Base-by-base conservation (phyloP, 2,797 vertebrate species). In the Sitta carolinensis region DNA sequence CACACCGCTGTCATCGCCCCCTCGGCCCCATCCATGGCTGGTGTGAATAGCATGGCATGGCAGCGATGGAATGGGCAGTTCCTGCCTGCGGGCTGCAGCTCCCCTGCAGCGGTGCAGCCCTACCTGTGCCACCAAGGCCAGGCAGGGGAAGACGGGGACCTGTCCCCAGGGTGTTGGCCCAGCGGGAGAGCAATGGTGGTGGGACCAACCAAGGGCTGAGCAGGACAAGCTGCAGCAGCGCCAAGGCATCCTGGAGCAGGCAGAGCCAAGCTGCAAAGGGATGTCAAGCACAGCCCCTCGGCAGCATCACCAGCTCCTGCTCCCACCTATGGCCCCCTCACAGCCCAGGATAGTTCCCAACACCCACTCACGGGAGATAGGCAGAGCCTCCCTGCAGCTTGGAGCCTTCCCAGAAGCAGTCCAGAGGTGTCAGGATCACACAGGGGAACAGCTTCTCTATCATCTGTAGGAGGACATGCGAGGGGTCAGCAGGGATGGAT, bases 341-440 rank as follows among this genome's bases (percentile, higher is more conserved):
- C 29, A 32, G 7, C 18, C 5, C 10, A 5, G 23, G 43, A 76
- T 2, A 25, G 51, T 1, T 93, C 95, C 96, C 84, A 42, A 16
- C 36, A 98, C 99, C 54, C 48, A 98, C 99, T 99, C 98, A 99
- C 99, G 99, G 99, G 97, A 99, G 98, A 96, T 99, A 99, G 93
- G 99, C 99, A 66, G 99, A 99, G 93, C 99, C 99, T 96, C 99
- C 99, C 96, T 99, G 99, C 90, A 99, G 98, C 96, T 99, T 99
- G 97, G 99, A 98, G 42, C 99, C 99, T 96, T 99, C 99, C 99
- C 99, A 99, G 98, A 99, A 99, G 97, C 99, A 99, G 98, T 99
- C 99, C 97, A 99, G 97, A 0, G 99, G 99, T 6, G 99, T 99
- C 97, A 99, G 98, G 96, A 99, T 99, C 98, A 99, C 99, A 29